Evolutionary conservation across 2,113 vertebrate species (phyloP), one percentile per base, ranked within the genome.

Genomic region (Cettia cetti): DNA sequence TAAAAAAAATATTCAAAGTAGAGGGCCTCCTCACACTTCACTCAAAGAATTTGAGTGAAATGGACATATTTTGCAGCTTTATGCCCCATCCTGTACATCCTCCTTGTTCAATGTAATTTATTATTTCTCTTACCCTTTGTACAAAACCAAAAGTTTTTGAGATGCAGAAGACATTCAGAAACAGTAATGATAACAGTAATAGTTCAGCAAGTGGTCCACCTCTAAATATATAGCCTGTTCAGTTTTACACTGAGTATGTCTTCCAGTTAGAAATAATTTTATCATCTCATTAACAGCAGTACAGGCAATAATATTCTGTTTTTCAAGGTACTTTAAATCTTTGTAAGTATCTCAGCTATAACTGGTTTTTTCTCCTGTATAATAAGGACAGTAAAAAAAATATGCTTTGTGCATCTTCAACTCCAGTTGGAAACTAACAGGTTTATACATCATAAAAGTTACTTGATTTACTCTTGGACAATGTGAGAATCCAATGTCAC

Each of bases 361-460:
- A 74, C 39, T n/a, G 22, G 0, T 8, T 31, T 74, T n/a, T 35
- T 4, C 1, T 10, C 26, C 21, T 45, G 7, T 45, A 6, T 12
- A 84, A n/a, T 45, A 83, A 69, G 16, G 27, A 14, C 30, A 45
- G 23, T 68, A 88, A 75, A 87, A 90, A 56, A 12, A 59, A 21
- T 23, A n/a, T 4, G 10, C 13, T 42, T 50, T 47, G 21, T 13
- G 20, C 20, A 42, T 12, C 39, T 53, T 39, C 18, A 64, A 11
- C 60, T 35, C 6, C 40, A 21, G 6, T 49, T 84, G 47, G 20
- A 80, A 65, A 71, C 16, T 2, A 61, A 37, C 5, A 56, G 17
- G 35, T 53, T 86, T 49, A 31, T 24, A 59, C 1, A 10, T 54
- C 56, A 52, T 42, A 8, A 20, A 80, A 74, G 26, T 42, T 50